Conservation (phyloP, 2,888 invertebrate species). For the Plagodis dolabraria region DNA sequence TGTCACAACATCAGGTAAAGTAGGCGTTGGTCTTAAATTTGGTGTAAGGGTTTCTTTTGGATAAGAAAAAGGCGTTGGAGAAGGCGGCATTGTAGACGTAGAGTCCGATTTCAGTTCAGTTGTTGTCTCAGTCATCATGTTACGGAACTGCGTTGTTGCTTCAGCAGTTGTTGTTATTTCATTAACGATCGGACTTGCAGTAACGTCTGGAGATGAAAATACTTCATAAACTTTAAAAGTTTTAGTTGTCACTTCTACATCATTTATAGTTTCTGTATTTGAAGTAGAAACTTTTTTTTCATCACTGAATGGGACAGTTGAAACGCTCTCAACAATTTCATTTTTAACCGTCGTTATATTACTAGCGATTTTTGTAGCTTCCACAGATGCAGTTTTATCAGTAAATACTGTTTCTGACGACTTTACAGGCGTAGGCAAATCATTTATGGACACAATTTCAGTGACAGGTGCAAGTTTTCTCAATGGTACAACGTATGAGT, state of each 20-base stretch:
- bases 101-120: constrained; percentile 69
- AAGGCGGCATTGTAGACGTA: constrained; percentile 66
- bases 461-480: constrained; percentile 50
- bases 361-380: constrained; percentile 44
- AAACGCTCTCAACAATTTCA: constrained; percentile 70
- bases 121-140: constrained; percentile 67
- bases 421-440: constrained; percentile 41
- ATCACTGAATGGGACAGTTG: constrained; percentile 65
- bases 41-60: constrained; percentile 43
- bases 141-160: constrained; percentile 55
- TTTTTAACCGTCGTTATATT: constrained; percentile 50
- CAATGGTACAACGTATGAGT: constrained; percentile 54
- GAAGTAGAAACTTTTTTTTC: constrained; percentile 54
- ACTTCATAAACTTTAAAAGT: constrained; percentile 72
- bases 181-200: constrained; percentile 36
- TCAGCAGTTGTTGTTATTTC: constrained; percentile 45
- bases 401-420: constrained; percentile 57
- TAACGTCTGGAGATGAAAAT: constrained; percentile 57
- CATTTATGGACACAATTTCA: constrained; percentile 41
- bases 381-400: constrained; percentile 57
- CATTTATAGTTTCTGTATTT: constrained; percentile 55
- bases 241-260: constrained; percentile 67
- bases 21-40: constrained; percentile 49
- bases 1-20: constrained; percentile 67
- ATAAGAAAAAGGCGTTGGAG: constrained; percentile 50